Evolutionary conservation across 2,888 invertebrate species (phyloP), one percentile per base, ranked within the genome.

Genomic region (Argyresthia albistria): DNA sequence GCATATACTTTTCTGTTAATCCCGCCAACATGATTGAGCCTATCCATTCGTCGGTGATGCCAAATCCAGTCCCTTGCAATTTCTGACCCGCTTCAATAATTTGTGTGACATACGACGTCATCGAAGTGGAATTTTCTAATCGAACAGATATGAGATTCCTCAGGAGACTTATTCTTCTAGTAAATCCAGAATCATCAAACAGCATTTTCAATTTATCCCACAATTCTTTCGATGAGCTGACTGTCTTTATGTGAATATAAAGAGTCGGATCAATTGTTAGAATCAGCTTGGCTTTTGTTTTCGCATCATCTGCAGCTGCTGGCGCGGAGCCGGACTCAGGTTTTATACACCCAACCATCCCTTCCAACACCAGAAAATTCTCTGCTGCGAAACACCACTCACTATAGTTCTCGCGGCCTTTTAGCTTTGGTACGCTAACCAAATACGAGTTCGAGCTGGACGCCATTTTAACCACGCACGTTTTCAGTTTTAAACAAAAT

Each of bases 351-450:
- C 3, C 43, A 4, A 43, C 3, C 25, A 6, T 47, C n/a, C 50
- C 54, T 14, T 56, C 56, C 3, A 55, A 35, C 3, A 56, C 15
- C 15, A 56, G 15, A 1, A 43, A 52, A 35, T 56, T 56, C 36
- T 56, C 49, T n/a, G 50, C 53, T 45, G 57, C 57, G 42, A 57
- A 57, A 35, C 35, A 16, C 54, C 55, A 55, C 36, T 58, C 56
- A 50, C 50, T 35, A 46, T 55, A 58, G 36, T 56, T 57, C 12
- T 57, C 57, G 16, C 55, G 35, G 37, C 52, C 57, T 49, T 56
- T 53, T 15, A 56, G 25, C 50, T 55, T 56, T 11, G 55, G 58
- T 16, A 58, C 54, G 51, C 37, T 55, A 6, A 35, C 46, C 1
- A 25, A 4, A 25, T 46, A 46, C 9, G n/a, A n/a, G n/a, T n/a